Evolutionary conservation across 2,888 invertebrate species (phyloP).

Genomic region (Aleiodes alternator): DNA sequence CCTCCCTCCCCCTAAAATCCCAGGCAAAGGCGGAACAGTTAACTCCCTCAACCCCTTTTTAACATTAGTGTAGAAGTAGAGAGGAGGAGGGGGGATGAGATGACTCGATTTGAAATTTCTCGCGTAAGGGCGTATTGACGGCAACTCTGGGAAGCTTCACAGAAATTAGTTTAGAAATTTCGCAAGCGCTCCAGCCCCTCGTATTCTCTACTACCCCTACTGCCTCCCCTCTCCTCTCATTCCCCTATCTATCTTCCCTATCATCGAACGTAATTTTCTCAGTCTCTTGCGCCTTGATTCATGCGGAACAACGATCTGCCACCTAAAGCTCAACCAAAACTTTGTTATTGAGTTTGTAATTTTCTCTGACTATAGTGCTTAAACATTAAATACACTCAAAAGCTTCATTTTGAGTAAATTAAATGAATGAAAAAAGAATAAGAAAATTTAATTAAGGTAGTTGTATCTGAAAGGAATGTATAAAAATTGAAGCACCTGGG

Average conservation of each 20-base stretch:
- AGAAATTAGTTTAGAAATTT: slow-evolving; percentile 55
- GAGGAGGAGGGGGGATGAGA: slow-evolving; percentile 11
- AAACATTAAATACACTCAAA: slow-evolving; percentile 12
- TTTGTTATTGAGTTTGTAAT: slow-evolving; percentile 46
- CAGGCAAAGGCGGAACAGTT: no score
- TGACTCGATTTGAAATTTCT: slow-evolving; percentile 48
- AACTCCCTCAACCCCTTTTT: no score
- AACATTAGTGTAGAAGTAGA: no score
- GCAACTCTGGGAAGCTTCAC: slow-evolving; percentile 37
- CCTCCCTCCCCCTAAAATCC: no score
- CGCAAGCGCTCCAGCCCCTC: slow-evolving; percentile 39
- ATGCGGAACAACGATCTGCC: slow-evolving; percentile 44
- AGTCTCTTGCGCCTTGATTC: slow-evolving; percentile 43
- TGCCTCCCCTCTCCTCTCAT: not conserved
- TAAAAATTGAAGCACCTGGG: no score
- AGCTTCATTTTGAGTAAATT: not conserved
- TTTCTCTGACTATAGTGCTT: slow-evolving; percentile 18
- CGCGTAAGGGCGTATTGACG: slow-evolving; percentile 45
- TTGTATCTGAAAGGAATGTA: no score
- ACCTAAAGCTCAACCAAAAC: slow-evolving; percentile 38
- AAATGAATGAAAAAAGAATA: not conserved
- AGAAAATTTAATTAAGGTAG: not conserved
- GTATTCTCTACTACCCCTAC: slow-evolving; percentile 8
- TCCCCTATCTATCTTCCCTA: slow-evolving; percentile 10
- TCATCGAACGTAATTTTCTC: slow-evolving; percentile 37